These are phyloP conservation scores for Enoplosus armatus DNA, from an alignment of 2,797 vertebrate genomes.

Conservation along the genomic window DNA sequence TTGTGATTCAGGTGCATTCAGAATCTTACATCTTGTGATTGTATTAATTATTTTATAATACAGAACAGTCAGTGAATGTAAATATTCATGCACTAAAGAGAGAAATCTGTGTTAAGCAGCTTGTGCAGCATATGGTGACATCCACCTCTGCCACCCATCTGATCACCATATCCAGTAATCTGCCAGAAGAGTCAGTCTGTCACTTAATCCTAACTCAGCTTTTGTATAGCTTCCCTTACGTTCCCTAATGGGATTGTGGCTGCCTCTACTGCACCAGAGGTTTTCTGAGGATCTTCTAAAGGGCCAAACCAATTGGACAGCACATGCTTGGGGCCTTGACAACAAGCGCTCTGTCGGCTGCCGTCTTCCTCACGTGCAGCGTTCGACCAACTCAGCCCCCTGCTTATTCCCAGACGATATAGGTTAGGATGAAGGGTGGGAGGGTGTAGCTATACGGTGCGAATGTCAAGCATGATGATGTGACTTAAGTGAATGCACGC, in stretches of 20 bases:
- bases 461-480: conserved; percentile 20
- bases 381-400: conserved; percentile 29
- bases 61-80: not conserved
- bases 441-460: too few relatives aligned
- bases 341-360: not conserved
- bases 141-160: conserved; percentile 37
- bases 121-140: conserved; percentile 62
- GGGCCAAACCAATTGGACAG: conserved; percentile 38
- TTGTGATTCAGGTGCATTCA: not conserved
- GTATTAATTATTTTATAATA: not conserved
- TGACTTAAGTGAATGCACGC: not conserved
- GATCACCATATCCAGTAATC: conserved; percentile 62
- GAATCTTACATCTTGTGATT: too few relatives aligned
- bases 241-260: conserved; percentile 72
- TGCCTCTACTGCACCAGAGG: conserved; percentile 12
- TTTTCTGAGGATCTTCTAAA: conserved; percentile 18
- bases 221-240: conserved; percentile 42
- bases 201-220: conserved; percentile 65
- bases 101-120: conserved; percentile 36
- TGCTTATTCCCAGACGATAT: conserved; percentile 32
- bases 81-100: not conserved
- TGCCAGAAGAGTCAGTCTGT: conserved; percentile 60
- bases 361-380: conserved; percentile 54
- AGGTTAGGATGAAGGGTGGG: conserved; percentile 18
- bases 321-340: conserved; percentile 27